Evolutionary conservation across 2,888 invertebrate species (phyloP).

Genomic region (Agrotis exclamationis): DNA sequence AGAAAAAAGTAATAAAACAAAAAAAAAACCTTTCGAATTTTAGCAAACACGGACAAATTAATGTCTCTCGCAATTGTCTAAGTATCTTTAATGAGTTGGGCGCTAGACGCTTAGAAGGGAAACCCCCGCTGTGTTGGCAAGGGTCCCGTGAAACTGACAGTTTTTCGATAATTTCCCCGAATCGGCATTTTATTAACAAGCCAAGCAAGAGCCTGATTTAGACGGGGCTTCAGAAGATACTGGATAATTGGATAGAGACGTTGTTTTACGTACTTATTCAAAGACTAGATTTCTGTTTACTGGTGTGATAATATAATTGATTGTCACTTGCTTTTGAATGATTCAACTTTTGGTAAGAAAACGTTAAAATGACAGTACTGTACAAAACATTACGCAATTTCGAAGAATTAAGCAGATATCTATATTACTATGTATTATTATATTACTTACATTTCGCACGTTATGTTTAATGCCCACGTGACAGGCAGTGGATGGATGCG

Average conservation of each 20-base stretch:
- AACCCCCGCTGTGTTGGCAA: constrained; percentile 59
- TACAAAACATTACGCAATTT: no score
- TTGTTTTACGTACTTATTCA: constrained; percentile 41
- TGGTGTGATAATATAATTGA: background rate
- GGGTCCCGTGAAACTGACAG: constrained; percentile 64
- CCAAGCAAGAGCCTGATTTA: constrained; percentile 53
- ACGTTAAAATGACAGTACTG: no score
- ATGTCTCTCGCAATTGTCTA: constrained; percentile 64
- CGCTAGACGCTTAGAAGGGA: constrained; percentile 53
- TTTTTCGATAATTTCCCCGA: constrained; percentile 67
- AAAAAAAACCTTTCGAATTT: constrained; percentile 40
- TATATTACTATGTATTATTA: no score
- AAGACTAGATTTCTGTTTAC: background rate
- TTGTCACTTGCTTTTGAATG: no score
- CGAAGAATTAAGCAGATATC: no score
- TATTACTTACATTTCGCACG: no score
- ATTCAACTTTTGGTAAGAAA: no score
- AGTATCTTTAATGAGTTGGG: constrained; percentile 65
- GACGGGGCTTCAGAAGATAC: constrained; percentile 52
- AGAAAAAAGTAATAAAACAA: constrained; percentile 44
- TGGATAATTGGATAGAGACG: constrained; percentile 51
- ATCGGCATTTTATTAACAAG: constrained; percentile 68
- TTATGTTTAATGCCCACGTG: no score
- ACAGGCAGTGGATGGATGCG: no score
- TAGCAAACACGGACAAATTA: constrained; percentile 59